Conservation (phyloP, 2,113 vertebrate species). For the Sorex araneus region DNA sequence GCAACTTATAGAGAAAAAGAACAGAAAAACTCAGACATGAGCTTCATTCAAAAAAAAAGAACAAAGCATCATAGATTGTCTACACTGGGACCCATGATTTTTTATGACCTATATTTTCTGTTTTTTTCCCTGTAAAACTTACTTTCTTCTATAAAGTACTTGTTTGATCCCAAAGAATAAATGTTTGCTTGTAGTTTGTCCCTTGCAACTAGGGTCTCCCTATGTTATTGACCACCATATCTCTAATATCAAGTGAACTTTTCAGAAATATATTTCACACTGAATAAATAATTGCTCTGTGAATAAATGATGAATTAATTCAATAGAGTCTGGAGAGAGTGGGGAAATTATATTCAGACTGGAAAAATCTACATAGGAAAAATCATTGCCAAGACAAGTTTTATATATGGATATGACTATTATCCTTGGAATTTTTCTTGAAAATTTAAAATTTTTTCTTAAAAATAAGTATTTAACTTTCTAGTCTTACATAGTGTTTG, state of each 20-base stretch:
- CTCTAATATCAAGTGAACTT: not conserved
- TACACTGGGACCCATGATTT: not conserved
- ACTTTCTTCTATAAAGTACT: not conserved
- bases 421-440: conserved; percentile 18
- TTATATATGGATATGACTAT: conserved; percentile 8
- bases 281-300: conserved; percentile 14
- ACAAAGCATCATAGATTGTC: not conserved
- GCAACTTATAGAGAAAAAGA: conserved; percentile 12
- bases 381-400: not conserved
- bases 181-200: not conserved
- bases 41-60: not conserved
- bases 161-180: not conserved
- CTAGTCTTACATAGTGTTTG: conserved; percentile 8
- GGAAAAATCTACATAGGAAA: not conserved
- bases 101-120: not conserved
- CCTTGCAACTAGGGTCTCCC: not conserved
- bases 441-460: not conserved
- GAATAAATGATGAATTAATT: not conserved
- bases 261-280: not conserved
- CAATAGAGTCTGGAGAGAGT: not conserved
- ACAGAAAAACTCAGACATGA: not conserved
- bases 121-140: not conserved
- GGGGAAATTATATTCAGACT: not conserved
- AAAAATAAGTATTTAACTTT: conserved; percentile 14
- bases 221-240: not conserved